phyloP scores from a whole-genome alignment of 2,888 invertebrate species.

The Amiota mariae region DNA sequence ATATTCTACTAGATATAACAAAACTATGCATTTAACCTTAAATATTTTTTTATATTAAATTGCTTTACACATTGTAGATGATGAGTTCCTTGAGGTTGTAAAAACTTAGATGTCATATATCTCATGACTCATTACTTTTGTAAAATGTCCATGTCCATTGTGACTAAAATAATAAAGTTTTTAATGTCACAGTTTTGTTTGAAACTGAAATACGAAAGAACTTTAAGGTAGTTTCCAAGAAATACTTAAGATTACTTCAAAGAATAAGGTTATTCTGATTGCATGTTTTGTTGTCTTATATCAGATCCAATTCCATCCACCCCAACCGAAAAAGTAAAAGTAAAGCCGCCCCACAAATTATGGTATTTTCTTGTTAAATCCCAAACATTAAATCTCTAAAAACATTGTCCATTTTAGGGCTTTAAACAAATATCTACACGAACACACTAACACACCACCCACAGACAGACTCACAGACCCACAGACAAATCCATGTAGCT shows the following conservation, averaged over 20 bases:
- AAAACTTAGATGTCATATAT: background rate
- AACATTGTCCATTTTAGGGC: constrained; percentile 11
- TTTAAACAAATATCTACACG: constrained; percentile 11
- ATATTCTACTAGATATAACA: no score
- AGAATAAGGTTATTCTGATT: no score
- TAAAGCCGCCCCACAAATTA: no score
- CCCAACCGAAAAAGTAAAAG: no score
- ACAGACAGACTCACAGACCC: no score
- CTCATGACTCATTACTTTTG: background rate
- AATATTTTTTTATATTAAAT: no score
- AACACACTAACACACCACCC: background rate
- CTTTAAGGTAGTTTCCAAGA: background rate
- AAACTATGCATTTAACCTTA: no score
- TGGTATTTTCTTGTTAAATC: background rate
- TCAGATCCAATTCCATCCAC: no score
- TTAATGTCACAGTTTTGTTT: background rate
- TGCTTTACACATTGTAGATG: background rate
- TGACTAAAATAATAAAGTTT: background rate
- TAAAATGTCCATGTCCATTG: no score
- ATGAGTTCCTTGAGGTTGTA: constrained; percentile 6
- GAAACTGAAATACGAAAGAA: background rate
- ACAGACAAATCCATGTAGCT: constrained; percentile 11
- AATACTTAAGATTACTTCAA: background rate
- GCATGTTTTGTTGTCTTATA: no score
- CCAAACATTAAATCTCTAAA: background rate